Evolutionary conservation across 2,888 invertebrate genomes (phyloP), one percentile per base, ranked within the genome.

Genomic region (Teleogryllus oceanicus): DNA sequence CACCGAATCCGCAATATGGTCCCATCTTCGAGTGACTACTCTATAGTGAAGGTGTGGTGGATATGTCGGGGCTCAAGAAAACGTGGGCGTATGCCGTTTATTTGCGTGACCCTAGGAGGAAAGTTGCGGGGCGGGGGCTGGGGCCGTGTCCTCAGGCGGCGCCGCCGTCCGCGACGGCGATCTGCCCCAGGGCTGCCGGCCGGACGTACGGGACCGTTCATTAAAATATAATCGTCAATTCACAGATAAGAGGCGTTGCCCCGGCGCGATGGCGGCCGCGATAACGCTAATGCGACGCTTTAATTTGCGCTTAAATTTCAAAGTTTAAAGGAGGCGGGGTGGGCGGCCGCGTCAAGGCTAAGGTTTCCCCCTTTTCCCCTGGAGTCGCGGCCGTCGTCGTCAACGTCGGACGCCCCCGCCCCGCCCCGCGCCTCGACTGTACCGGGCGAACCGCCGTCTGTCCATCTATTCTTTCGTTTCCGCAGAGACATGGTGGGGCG

Each of bases 191-290:
- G 37, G 37, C 37, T 37, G 5, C 37, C 62, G 62, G n/a, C 62
- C 62, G 62, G 62, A 62, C 62, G 62, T n/a, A 62, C 62, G 62
- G 62, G 62, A 62, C 62, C n/a, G 62, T 62, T 62, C 62, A 62
- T 62, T 62, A 62, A 62, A 62, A 62, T 62, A 62, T 62, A 62
- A 62, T 62, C 62, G 62, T 62, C 62, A 62, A 62, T 62, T 62
- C 62, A 4, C 62, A 62, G 62, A 62, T 62, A 62, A 62, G 62
- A 62, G 62, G n/a, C 62, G 62, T 62, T 62, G 62, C 62, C 62
- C 62, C n/a, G 37, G 37, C 62, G 62, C 62, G 62, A 62, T 62
- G 62, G 62, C 62, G 62, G 16, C 16, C 62, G 62, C 62, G 62
- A 62, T 62, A 62, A 62, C 62, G 62, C 62, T 62, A 62, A 62